Base-by-base conservation (phyloP, 2,113 vertebrate genomes). In the Ploceus nigricollis region DNA sequence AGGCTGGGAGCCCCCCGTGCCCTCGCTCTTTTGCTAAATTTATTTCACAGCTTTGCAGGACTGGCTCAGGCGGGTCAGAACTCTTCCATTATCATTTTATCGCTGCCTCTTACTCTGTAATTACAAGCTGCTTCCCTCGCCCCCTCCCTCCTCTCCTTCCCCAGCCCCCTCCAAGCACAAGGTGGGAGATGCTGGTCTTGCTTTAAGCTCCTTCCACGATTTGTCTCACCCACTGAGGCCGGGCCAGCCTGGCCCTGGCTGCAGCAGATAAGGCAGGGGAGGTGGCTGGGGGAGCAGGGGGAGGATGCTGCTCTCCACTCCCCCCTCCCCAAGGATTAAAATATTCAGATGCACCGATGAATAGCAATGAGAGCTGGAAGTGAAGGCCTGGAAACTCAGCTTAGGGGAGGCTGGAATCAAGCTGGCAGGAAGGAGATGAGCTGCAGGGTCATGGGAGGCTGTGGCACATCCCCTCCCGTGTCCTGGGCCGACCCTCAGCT, bases 71-170 rank as follows among this genome's bases (percentile, higher is more conserved):
- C 9, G 7, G 97, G 98, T 98, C 97, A 97, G 90, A 96, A 95
- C 50, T 71, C 69, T 63, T 85, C 97, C 97, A 97, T 98, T 98
- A 98, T 97, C 96, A 68, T 98, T 94, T 98, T 94, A 96, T 97
- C 96, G 4, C 96, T 77, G 89, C 95, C 95, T 97, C 95, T 96
- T 97, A 95, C 97, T 95, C 97, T 93, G 84, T 97, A 97, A 98
- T 98, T 97, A 97, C 57, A 53, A 82, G 91, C 95, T 87, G 93
- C 93, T 95, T 88, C 68, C 33, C 58, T 70, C 86, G 3, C n/a
- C 42, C 56, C 82, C 93, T 70, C 84, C 89, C 54, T 75, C 35
- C 31, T 70, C 42, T 47, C 70, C 68, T 75, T 61, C 68, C 76
- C 87, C 75, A 78, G 65, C 72, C 77, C 76, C 68, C 75, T 82